Percentiles rank a stretch among this genome's conserved stretches.
phyloP scores from a whole-genome alignment of 2,113 vertebrate species.

The Marmota flaviventris region DNA sequence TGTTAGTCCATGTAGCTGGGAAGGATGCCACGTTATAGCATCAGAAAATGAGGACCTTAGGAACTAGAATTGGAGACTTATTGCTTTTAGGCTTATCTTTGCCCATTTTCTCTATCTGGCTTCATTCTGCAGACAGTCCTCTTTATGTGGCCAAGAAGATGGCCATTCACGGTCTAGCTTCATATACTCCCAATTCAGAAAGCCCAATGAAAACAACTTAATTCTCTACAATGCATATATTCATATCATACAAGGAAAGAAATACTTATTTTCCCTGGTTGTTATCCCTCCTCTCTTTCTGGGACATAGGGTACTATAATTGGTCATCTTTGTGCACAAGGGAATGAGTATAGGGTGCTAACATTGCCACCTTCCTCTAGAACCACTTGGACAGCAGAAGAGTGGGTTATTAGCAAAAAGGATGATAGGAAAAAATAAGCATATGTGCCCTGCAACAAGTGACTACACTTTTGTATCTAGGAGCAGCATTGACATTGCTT shows the following conservation, averaged over 20 bases:
- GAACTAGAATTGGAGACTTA: neutral
- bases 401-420: neutral
- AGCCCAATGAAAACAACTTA: neutral
- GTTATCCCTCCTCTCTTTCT: neutral
- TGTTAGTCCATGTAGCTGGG: neutral
- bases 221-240: neutral
- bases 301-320: neutral
- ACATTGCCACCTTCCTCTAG: neutral
- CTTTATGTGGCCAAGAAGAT: neutral
- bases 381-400: neutral
- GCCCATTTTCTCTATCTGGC: neutral
- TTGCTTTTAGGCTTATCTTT: neutral
- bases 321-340: neutral
- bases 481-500: neutral
- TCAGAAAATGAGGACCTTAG: neutral
- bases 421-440: neutral
- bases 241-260: neutral
- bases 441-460: neutral
- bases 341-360: neutral
- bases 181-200: slow-evolving; percentile 13
- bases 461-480: neutral
- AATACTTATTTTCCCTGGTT: neutral
- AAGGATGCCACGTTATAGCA: neutral
- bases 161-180: neutral
- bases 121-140: neutral